Conservation (phyloP, 2,888 invertebrate species). For the Scaptomyza flava region DNA sequence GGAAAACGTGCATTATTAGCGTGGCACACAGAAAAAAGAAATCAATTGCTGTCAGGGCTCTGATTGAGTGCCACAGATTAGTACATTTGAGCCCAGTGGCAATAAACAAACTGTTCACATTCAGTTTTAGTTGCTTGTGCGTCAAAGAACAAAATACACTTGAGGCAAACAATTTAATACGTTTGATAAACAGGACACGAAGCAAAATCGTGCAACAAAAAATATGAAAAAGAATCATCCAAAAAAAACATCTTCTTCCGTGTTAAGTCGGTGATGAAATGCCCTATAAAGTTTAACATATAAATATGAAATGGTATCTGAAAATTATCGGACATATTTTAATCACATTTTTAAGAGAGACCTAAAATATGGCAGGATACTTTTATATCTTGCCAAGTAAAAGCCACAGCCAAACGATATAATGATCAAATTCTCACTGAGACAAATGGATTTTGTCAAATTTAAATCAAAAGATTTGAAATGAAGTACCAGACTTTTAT, state of each 20-base stretch:
- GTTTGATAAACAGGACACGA: slow-evolving; percentile 76
- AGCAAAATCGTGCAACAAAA: slow-evolving; percentile 50
- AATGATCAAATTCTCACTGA: too few relatives aligned
- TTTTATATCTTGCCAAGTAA: too few relatives aligned
- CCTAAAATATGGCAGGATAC: too few relatives aligned
- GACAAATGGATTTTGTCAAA: too few relatives aligned
- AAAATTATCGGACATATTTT: background rate
- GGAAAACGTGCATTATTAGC: slow-evolving; percentile 71
- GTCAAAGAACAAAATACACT: slow-evolving; percentile 75
- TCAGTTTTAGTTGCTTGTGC: slow-evolving; percentile 54
- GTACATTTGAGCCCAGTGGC: slow-evolving; percentile 65
- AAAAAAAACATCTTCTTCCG: background rate
- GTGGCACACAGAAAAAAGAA: slow-evolving; percentile 16
- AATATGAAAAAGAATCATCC: background rate
- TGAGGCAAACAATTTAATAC: slow-evolving; percentile 80
- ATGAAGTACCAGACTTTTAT: too few relatives aligned
- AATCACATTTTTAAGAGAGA: background rate
- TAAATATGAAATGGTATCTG: background rate
- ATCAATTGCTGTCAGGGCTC: slow-evolving; percentile 46
- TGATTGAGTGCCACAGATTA: slow-evolving; percentile 78
- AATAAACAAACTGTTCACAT: slow-evolving; percentile 30
- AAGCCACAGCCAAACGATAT: too few relatives aligned
- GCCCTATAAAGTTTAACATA: background rate
- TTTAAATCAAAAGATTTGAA: too few relatives aligned
- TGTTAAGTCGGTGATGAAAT: background rate